A percentile compares a stretch with the other conserved stretches of the same genome.
phyloP scores from a whole-genome alignment of 2,113 vertebrate genomes.

The Chroicocephalus ridibundus region DNA sequence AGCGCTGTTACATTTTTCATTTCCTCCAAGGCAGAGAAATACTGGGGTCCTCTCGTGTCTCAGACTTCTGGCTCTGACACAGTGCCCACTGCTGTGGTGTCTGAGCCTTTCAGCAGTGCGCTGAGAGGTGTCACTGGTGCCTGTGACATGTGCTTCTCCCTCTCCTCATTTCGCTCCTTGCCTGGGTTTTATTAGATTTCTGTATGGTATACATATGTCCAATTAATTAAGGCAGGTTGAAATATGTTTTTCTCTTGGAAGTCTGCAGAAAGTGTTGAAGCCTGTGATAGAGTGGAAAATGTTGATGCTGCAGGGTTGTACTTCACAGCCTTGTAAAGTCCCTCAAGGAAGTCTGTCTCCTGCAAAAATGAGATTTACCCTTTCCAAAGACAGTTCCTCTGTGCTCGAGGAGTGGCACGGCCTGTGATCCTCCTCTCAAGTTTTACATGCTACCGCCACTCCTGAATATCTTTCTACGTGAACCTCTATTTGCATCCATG shows the following conservation, averaged over 20 bases:
- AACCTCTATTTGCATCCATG: background rate
- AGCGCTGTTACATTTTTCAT: background rate
- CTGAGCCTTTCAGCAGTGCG: background rate
- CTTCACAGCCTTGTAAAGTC: conserved; percentile 31
- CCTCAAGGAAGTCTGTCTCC: conserved; percentile 20
- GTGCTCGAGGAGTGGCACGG: background rate
- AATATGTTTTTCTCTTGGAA: conserved; percentile 17
- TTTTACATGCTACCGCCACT: background rate
- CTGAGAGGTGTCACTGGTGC: background rate
- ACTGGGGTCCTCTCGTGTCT: background rate
- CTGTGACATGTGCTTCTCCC: background rate
- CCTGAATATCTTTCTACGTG: background rate
- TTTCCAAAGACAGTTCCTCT: background rate
- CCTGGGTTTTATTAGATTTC: background rate
- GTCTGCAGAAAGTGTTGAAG: background rate
- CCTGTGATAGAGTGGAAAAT: background rate
- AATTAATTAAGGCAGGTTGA: conserved; percentile 15
- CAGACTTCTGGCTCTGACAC: background rate
- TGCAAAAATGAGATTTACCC: conserved; percentile 32
- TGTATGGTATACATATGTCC: background rate
- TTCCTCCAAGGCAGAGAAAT: background rate
- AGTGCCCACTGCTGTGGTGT: background rate
- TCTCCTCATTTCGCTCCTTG: background rate
- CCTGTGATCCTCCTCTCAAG: background rate
- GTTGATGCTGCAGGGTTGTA: conserved; percentile 52